These are phyloP conservation scores for Sigmodon hispidus DNA, from an alignment of 2,113 vertebrate genomes.

Conservation along the genomic window DNA sequence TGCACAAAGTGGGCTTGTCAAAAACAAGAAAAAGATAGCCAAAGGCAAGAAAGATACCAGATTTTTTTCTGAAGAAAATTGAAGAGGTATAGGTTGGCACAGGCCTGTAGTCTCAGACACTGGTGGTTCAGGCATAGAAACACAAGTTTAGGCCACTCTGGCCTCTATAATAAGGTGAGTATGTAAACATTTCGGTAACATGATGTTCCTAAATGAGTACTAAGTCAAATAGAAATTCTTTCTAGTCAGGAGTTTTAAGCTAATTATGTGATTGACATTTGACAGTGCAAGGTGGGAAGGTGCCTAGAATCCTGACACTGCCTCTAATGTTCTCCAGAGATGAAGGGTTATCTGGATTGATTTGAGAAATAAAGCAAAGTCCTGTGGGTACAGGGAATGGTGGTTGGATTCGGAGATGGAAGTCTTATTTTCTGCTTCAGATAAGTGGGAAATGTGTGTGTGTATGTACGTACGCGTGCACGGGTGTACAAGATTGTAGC, in stretches of 20 bases:
- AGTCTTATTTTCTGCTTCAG: not conserved
- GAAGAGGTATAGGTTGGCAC: accelerated
- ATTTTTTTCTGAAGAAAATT: constrained; percentile 20
- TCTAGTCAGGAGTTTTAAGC: not conserved
- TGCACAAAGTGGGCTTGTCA: not conserved
- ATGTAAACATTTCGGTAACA: not conserved
- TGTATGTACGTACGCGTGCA: accelerated
- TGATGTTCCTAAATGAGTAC: not conserved
- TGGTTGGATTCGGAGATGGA: not conserved
- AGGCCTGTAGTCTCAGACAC: not conserved
- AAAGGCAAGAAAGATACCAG: constrained; percentile 19
- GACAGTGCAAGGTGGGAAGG: too few species aligned
- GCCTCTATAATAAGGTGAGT: too few species aligned
- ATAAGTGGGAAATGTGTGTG: not conserved
- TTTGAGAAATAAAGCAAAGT: too few species aligned
- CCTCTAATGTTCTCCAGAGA: not conserved
- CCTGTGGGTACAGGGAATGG: too few species aligned
- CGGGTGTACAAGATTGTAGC: not conserved
- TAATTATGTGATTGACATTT: not conserved
- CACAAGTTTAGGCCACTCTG: not conserved
- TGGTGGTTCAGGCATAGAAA: not conserved
- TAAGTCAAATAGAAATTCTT: not conserved
- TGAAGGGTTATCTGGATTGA: not conserved
- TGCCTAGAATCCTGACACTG: not conserved
- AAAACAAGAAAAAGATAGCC: not conserved